A percentile compares a stretch with the other conserved stretches of the same genome.
Evolutionary conservation across 2,888 invertebrate species (phyloP).

Genomic region (Toxonevra muliebris): DNA sequence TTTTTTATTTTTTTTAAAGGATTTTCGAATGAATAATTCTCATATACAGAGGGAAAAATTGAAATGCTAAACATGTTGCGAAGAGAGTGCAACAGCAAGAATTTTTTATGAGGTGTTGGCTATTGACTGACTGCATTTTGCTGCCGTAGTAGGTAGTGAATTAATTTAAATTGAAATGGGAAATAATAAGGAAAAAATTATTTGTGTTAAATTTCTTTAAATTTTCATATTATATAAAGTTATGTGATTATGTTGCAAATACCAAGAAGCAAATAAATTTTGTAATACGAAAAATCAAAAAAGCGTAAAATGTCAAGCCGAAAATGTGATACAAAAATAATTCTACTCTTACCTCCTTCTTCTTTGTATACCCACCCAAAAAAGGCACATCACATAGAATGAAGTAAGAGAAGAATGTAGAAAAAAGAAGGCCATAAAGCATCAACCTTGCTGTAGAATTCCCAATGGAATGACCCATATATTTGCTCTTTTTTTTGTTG

Average conservation of each 20-base stretch:
- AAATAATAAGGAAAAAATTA: too few species aligned
- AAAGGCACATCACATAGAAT: too few species aligned
- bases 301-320: too few species aligned
- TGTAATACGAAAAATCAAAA: too few species aligned
- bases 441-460: conserved; percentile 45
- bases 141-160: too few species aligned
- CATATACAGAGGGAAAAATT: conserved; percentile 9
- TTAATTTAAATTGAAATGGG: too few species aligned
- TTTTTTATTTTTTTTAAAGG: not conserved
- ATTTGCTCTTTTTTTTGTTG: not conserved
- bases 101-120: conserved; percentile 39
- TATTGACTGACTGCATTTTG: not conserved
- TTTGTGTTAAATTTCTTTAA: too few species aligned
- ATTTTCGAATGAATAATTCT: not conserved
- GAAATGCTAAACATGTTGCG: conserved; percentile 23
- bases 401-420: not conserved
- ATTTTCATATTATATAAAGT: too few species aligned
- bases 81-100: not conserved
- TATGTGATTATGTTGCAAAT: too few species aligned
- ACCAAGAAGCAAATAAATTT: too few species aligned
- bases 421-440: conserved; percentile 18
- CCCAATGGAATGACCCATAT: conserved; percentile 65
- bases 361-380: not conserved
- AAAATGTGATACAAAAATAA: not conserved
- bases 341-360: not conserved